phyloP scores from a whole-genome alignment of 2,113 vertebrate genomes.

The Rhodinocichla rosea region DNA sequence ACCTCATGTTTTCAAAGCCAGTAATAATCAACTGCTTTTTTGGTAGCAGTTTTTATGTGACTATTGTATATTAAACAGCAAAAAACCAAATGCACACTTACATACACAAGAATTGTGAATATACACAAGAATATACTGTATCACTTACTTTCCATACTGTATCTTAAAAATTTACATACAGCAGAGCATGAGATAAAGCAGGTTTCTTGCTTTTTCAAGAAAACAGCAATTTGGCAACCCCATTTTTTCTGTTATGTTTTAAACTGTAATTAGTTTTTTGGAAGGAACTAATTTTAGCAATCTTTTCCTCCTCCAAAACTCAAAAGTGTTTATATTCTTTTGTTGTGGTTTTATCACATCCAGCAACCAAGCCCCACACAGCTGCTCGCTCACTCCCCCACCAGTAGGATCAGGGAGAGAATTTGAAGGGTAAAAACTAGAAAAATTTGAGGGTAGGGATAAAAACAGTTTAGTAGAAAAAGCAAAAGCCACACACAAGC shows the following conservation, averaged over 20 bases:
- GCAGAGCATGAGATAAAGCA: background rate
- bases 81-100: background rate
- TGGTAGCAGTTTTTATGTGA: background rate
- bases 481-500: background rate
- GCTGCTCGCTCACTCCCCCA: background rate
- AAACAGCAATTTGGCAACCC: background rate
- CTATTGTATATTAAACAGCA: background rate
- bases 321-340: background rate
- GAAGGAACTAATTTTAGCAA: background rate
- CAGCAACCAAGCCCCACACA: background rate
- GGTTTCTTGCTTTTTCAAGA: background rate
- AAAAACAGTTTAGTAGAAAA: background rate
- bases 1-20: background rate
- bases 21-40: background rate
- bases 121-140: background rate
- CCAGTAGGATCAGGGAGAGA: background rate
- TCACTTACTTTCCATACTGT: background rate
- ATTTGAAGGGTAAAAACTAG: background rate
- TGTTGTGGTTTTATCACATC: background rate
- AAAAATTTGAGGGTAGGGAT: background rate
- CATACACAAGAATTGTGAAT: background rate
- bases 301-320: background rate
- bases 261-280: background rate
- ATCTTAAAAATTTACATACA: background rate
- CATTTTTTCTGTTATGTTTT: background rate